These are phyloP conservation scores for Cybosia mesomella DNA, from an alignment of 2,888 invertebrate species.

Conservation along the genomic window DNA sequence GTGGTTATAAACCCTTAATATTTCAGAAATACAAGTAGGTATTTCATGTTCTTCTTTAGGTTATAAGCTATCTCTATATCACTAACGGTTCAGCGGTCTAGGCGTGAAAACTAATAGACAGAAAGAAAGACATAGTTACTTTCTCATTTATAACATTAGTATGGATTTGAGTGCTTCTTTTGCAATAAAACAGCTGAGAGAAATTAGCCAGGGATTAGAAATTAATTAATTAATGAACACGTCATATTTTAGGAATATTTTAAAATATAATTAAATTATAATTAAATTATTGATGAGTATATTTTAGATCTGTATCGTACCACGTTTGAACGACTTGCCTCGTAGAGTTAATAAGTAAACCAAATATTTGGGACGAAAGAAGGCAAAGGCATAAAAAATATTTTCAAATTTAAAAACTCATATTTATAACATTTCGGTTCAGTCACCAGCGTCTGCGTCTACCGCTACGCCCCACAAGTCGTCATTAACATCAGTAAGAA, in stretches of 20 bases:
- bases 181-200: background rate
- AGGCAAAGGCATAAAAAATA: background rate
- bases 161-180: background rate
- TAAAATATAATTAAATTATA: background rate
- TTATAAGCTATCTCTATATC: background rate
- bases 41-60: no score
- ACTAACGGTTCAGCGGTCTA: no score
- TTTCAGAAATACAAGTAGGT: no score
- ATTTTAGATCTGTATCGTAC: background rate
- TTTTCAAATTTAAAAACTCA: background rate
- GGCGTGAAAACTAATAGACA: no score
- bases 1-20: no score
- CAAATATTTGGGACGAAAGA: no score
- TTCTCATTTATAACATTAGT: no score
- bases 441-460: background rate
- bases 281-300: no score
- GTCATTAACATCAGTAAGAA: background rate
- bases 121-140: no score
- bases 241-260: background rate
- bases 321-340: background rate
- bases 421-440: background rate
- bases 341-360: no score
- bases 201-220: background rate
- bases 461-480: constrained; percentile 2
- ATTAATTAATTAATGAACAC: background rate